Evolutionary conservation across 2,888 invertebrate genomes (phyloP).

Genomic region (Lathronympha strigana): DNA sequence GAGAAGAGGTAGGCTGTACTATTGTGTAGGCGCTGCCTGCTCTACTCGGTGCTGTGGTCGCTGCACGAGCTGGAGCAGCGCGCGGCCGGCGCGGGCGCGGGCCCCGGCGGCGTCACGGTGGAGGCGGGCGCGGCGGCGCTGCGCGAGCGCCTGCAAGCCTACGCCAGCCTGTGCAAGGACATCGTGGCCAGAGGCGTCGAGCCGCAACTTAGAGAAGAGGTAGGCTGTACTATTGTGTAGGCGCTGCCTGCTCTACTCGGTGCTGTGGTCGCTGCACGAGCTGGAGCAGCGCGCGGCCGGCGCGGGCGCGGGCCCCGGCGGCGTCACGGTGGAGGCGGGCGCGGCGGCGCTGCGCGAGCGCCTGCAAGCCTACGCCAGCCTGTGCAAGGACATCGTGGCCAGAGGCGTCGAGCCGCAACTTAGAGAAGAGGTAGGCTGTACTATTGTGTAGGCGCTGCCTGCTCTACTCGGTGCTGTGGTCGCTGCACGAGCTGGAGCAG

Average conservation of each 20-base stretch:
- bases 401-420: constrained; percentile 75
- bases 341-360: constrained; percentile 84
- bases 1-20: constrained; percentile 86
- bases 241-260: constrained; percentile 92
- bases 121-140: constrained; percentile 80
- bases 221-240: constrained; percentile 72
- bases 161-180: constrained; percentile 88
- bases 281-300: constrained; percentile 89
- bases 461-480: no score
- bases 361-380: constrained; percentile 88
- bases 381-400: constrained; percentile 80
- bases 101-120: no score
- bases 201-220: constrained; percentile 89
- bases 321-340: constrained; percentile 78
- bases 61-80: neutral
- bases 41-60: constrained; percentile 4
- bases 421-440: constrained; percentile 86
- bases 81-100: constrained; percentile 77
- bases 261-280: constrained; percentile 95
- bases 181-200: constrained; percentile 50
- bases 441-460: constrained; percentile 74
- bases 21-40: neutral
- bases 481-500: constrained; percentile 79
- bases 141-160: constrained; percentile 88
- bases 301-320: constrained; percentile 74